phyloP scores from a whole-genome alignment of 2,888 invertebrate species.

The Drosophila nr. perissopoda region DNA sequence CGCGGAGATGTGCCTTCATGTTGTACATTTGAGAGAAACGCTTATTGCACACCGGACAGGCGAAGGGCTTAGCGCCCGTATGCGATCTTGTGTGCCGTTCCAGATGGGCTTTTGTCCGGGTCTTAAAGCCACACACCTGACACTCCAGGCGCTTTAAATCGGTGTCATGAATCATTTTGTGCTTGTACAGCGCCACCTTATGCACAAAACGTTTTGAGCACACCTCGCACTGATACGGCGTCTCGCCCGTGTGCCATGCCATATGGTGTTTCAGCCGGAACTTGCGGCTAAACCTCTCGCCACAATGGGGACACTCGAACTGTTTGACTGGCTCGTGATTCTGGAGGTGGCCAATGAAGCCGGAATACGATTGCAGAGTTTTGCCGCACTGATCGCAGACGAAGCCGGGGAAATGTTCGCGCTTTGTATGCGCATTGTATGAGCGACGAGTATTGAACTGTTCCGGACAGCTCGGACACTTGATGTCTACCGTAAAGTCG shows the following conservation, averaged over 20 bases:
- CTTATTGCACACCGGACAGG: slow-evolving; percentile 73
- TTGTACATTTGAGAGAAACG: slow-evolving; percentile 78
- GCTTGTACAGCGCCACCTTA: slow-evolving; percentile 75
- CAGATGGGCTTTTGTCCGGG: slow-evolving; percentile 85
- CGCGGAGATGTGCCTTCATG: slow-evolving; percentile 73
- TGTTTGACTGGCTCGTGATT: slow-evolving; percentile 73
- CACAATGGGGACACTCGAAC: slow-evolving; percentile 75
- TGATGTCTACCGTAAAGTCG: slow-evolving; percentile 63
- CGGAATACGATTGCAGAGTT: slow-evolving; percentile 71
- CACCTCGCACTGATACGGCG: slow-evolving; percentile 73
- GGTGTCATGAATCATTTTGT: slow-evolving; percentile 79
- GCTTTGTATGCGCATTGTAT: slow-evolving; percentile 70
- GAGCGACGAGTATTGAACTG: slow-evolving; percentile 62
- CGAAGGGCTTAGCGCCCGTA: slow-evolving; percentile 82
- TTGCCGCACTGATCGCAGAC: slow-evolving; percentile 79
- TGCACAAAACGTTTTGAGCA: slow-evolving; percentile 75
- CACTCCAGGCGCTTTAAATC: slow-evolving; percentile 74
- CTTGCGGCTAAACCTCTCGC: slow-evolving; percentile 70
- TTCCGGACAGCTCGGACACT: slow-evolving; percentile 69
- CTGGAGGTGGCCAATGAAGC: slow-evolving; percentile 70
- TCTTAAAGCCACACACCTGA: slow-evolving; percentile 83
- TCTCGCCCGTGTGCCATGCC: slow-evolving; percentile 78
- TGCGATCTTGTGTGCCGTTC: slow-evolving; percentile 85
- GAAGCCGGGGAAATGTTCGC: slow-evolving; percentile 72
- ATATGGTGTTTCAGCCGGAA: slow-evolving; percentile 72